A percentile compares a stretch with the other conserved stretches of the same genome.
These are phyloP conservation scores for Eulemur albifrons DNA, from an alignment of 2,797 vertebrate species.

Conservation along the genomic window DNA sequence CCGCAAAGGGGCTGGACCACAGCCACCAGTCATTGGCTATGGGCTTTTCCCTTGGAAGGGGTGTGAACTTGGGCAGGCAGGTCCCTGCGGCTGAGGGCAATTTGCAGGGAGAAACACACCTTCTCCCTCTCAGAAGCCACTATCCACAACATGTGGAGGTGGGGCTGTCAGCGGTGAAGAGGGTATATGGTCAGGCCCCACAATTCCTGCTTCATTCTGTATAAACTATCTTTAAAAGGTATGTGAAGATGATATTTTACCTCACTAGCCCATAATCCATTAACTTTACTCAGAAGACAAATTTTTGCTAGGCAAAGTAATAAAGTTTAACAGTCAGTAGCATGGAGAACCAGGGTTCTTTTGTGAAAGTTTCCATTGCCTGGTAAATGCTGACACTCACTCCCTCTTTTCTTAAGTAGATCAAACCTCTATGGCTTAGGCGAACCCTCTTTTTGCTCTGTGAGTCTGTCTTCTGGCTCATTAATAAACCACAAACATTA, in stretches of 20 bases:
- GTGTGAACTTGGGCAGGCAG: rapidly evolving
- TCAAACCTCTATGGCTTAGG: background rate
- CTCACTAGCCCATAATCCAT: background rate
- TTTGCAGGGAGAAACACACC: background rate
- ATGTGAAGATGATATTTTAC: background rate
- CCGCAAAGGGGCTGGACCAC: background rate
- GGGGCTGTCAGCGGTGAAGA: rapidly evolving
- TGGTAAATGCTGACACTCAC: background rate
- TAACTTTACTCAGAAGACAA: background rate
- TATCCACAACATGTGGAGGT: too few relatives aligned
- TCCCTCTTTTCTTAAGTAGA: background rate
- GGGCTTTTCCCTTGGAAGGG: rapidly evolving
- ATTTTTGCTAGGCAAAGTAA: background rate
- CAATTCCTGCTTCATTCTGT: background rate
- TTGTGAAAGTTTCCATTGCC: background rate
- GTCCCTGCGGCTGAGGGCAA: background rate
- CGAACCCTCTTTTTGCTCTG: background rate
- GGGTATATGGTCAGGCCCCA: rapidly evolving
- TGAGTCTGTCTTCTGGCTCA: background rate
- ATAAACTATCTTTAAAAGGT: background rate
- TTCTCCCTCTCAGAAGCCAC: background rate
- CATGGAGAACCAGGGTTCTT: background rate
- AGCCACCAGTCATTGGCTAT: rapidly evolving
- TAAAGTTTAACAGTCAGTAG: background rate
- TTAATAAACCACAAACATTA: background rate